Evolutionary conservation across 1,140 invertebrate genomes (phyloP).

Genomic region (Macrosteles quadrilineatus): DNA sequence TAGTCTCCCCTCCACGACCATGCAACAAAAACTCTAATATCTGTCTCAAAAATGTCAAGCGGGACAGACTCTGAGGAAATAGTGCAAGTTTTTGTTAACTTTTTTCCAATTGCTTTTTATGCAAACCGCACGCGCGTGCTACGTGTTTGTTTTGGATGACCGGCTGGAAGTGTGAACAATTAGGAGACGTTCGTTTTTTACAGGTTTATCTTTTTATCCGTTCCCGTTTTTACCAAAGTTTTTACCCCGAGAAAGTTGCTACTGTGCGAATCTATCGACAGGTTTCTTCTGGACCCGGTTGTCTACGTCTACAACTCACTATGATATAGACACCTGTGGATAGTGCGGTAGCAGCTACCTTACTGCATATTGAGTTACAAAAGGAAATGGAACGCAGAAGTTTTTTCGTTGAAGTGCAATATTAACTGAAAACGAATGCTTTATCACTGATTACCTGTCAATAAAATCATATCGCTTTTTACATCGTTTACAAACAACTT

Average conservation of each 20-base stretch:
- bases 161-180: conserved; percentile 22
- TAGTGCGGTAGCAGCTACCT: too few relatives aligned
- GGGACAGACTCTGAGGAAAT: conserved; percentile 7
- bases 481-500: too few relatives aligned
- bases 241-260: conserved; percentile 21
- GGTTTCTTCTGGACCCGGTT: neutral
- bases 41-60: conserved; percentile 34
- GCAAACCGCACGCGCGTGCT: conserved; percentile 9
- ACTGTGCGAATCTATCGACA: conserved; percentile 7
- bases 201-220: neutral
- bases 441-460: too few relatives aligned
- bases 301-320: too few relatives aligned
- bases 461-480: too few relatives aligned
- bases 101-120: conserved; percentile 23
- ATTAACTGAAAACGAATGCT: too few relatives aligned
- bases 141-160: conserved; percentile 23
- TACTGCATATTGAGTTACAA: too few relatives aligned
- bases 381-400: too few relatives aligned
- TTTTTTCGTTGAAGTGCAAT: too few relatives aligned
- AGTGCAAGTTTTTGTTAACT: conserved; percentile 28
- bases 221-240: conserved; percentile 5
- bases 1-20: conserved; percentile 1
- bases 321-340: too few relatives aligned
- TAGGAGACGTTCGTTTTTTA: conserved; percentile 1
- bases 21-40: conserved; percentile 30